Conservation (phyloP, 2,888 invertebrate species). For the Drosophila histrio region DNA sequence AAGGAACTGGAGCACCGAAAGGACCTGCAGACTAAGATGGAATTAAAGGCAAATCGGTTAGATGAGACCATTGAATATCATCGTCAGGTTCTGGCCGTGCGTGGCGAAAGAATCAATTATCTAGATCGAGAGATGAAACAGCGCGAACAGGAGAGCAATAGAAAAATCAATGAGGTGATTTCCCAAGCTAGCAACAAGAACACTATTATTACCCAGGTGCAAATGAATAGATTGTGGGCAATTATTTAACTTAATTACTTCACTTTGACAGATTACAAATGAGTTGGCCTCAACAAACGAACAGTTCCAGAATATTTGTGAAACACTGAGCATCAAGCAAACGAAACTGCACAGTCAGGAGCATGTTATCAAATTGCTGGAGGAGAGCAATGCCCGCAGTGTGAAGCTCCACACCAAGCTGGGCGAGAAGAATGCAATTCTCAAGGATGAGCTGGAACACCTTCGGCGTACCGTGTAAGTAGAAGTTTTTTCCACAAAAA, state of each 20-base stretch:
- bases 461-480: conserved; percentile 76
- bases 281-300: conserved; percentile 75
- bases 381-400: conserved; percentile 74
- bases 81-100: conserved; percentile 69
- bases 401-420: conserved; percentile 75
- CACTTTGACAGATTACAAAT: conserved; percentile 63
- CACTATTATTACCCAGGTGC: conserved; percentile 54
- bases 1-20: conserved; percentile 63
- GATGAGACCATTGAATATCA: conserved; percentile 72
- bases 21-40: conserved; percentile 37
- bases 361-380: conserved; percentile 78
- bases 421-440: conserved; percentile 74
- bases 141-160: conserved; percentile 67
- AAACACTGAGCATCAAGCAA: conserved; percentile 73
- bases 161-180: conserved; percentile 71
- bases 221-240: not conserved
- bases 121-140: conserved; percentile 67
- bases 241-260: not conserved
- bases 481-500: not conserved
- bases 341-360: conserved; percentile 74
- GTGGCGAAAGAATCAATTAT: conserved; percentile 69
- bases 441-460: conserved; percentile 53
- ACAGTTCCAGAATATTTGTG: conserved; percentile 75
- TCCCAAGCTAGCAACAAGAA: conserved; percentile 70
- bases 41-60: conserved; percentile 52